Evolutionary conservation across 2,888 invertebrate species (phyloP), one percentile per base, ranked within the genome.

Genomic region (Trissolcus brochymenae): DNA sequence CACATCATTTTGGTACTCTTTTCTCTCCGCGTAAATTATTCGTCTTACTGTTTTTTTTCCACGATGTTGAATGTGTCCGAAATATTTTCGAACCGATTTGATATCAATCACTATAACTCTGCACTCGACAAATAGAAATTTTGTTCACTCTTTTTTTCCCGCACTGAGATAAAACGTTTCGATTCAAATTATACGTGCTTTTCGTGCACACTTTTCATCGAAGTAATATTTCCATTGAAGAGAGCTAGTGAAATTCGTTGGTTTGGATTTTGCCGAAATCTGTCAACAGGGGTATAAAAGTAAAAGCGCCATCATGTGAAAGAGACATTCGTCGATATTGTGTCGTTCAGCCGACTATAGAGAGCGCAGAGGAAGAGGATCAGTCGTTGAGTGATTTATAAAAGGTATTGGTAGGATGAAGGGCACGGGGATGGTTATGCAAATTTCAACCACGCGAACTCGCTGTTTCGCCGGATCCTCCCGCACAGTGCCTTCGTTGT

Each of bases 401-500:
- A 84, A 84, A 81, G 85, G 54, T 40, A 66, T 1, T 14, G 51
- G 76, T 81, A 84, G 19, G 35, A 46, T 50, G 80, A 84, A 35
- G 35, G 35, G 35, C 9, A 35, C 35, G 82, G 84, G 82, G 82
- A 82, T 84, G 83, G 79, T 87, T 71, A 76, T 87, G 87, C 87
- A 87, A 87, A 87, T 87, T 87, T 86, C 79, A 81, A 82, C 82
- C 84, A 85, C 84, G 84, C 81, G 84, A 85, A 84, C 83, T 80
- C 78, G 82, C 73, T 79, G 82, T 84, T 79, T 81, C 80, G 80
- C 79, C 81, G 80, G 72, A 70, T 67, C 72, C 74, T 72, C 74
- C 73, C 74, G 75, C 74, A 70, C 76, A 74, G 74, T 72, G 78
- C 71, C 80, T 81, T 81, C 65, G 79, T 75, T 78, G 59, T 79